A percentile compares a stretch with the other conserved stretches of the same genome.
These are phyloP conservation scores for Ephialtes manifestator DNA, from an alignment of 2,888 invertebrate genomes.

Conservation along the genomic window DNA sequence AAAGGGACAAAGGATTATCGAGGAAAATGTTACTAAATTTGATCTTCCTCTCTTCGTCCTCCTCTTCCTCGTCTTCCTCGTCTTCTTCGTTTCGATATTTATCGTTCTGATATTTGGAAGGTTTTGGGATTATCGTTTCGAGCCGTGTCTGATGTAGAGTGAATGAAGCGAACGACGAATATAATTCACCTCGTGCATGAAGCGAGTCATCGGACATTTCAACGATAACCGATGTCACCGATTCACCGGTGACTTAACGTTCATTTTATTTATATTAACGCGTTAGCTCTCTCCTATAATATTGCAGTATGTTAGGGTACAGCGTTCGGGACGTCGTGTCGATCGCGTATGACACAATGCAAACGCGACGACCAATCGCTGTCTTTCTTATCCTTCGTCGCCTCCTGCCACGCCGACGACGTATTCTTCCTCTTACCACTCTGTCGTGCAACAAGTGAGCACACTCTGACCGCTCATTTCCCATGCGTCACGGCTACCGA, in stretches of 20 bases:
- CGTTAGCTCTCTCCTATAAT: conserved; percentile 6
- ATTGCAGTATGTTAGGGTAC: not conserved
- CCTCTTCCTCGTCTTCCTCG: conserved; percentile 51
- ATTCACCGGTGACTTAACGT: conserved; percentile 41
- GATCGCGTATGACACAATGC: conserved; percentile 25
- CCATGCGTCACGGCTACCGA: conserved; percentile 66
- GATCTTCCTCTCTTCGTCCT: conserved; percentile 19
- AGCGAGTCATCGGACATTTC: conserved; percentile 64
- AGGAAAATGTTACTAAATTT: not conserved
- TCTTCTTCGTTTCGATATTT: conserved; percentile 63
- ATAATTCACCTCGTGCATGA: conserved; percentile 41
- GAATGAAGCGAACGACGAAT: conserved; percentile 8
- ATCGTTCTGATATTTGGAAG: conserved; percentile 34
- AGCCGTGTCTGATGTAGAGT: not conserved
- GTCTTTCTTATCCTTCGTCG: conserved; percentile 61
- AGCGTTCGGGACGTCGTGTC: conserved; percentile 4
- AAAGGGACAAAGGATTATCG: not conserved
- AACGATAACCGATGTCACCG: conserved; percentile 65
- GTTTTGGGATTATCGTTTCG: conserved; percentile 23
- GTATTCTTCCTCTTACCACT: conserved; percentile 65
- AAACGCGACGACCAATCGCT: conserved; percentile 22
- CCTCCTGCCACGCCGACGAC: conserved; percentile 64
- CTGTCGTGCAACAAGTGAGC: conserved; percentile 74
- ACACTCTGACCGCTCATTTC: conserved; percentile 71
- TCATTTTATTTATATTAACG: conserved; percentile 48